Conservation (phyloP, 2,888 invertebrate genomes). For the Thyatira batis region DNA sequence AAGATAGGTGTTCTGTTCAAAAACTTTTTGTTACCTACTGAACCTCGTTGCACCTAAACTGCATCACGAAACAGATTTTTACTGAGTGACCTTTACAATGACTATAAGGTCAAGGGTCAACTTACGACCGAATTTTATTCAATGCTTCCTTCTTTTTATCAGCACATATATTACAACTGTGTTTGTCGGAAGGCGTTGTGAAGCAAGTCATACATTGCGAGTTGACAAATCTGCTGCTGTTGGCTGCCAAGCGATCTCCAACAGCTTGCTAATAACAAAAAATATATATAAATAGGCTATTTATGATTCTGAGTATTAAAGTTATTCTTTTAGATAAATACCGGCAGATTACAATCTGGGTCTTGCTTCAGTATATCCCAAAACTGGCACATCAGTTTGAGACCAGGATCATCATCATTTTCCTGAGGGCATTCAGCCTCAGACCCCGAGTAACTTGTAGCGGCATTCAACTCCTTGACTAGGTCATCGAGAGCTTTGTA, state of each 20-base stretch:
- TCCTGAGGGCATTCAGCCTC: constrained; percentile 11
- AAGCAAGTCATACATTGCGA: constrained; percentile 45
- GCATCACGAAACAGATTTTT: no score
- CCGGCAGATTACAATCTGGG: constrained; percentile 56
- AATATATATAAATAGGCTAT: no score
- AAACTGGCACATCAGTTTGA: constrained; percentile 65
- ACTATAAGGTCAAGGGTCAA: background rate
- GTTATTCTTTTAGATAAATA: constrained; percentile 21
- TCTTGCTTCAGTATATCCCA: constrained; percentile 69
- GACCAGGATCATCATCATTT: constrained; percentile 35
- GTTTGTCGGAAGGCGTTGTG: constrained; percentile 41
- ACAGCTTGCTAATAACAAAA: constrained; percentile 43
- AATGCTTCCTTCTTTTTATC: background rate
- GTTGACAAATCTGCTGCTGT: constrained; percentile 20
- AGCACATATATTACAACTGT: background rate
- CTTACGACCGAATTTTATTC: background rate
- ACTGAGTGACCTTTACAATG: no score
- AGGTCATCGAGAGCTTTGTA: constrained; percentile 57
- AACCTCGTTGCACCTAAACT: no score
- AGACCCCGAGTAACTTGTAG: background rate
- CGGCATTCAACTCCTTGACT: constrained; percentile 44
- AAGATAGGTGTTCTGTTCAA: no score
- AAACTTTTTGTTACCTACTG: no score
- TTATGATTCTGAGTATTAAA: no score
- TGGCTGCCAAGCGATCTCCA: constrained; percentile 29